Base-by-base conservation (phyloP, 2,888 invertebrate species). In the Andricus quercusramuli region DNA sequence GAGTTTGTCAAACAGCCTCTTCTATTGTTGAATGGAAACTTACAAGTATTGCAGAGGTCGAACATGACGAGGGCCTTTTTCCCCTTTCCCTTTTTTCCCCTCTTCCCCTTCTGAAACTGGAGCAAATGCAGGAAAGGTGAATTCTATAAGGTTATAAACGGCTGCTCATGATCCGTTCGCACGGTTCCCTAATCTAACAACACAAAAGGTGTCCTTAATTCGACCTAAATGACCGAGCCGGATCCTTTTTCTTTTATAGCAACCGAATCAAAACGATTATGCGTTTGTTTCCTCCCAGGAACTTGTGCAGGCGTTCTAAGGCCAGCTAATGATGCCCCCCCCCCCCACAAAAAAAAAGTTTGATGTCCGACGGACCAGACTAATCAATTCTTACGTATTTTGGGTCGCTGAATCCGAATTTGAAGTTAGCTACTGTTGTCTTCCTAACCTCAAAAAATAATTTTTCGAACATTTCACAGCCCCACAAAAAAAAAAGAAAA, bases 121-220 rank as follows among this genome's bases (percentile, higher is more conserved):
- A 66, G 66, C 37, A 66, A 66, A 41, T 41, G n/a, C n/a, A 37
- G 66, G 41, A 66, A 66, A 41, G 37, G n/a, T 66, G 41, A 66
- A 32, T 8, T 22, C 22, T 22, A 3, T 22, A 9, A 62, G n/a
- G n/a, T 41, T 66, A 66, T 13, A 66, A 32, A 32, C 51, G 20
- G 47, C 29, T 29, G 47, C 20, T 29, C 51, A 51, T 11, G 29
- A 70, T 47, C 20, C 25, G 25, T 17, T 25, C 17, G 47, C 11
- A 70, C 47, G 22, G 41, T 8, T 11, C 17, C 51, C 17, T 20
- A 47, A 25, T 20, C 15, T 70, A 17, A 25, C 56, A 8, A 8
- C 37, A 68, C 44, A 70, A 70, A 70, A 70, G 47, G 70, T 70
- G 29, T 29, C 11, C 51, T 51, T 70, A 70, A 70, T 51, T 51